Conservation (phyloP, 2,797 vertebrate species). For the Sebastes iracundus region DNA sequence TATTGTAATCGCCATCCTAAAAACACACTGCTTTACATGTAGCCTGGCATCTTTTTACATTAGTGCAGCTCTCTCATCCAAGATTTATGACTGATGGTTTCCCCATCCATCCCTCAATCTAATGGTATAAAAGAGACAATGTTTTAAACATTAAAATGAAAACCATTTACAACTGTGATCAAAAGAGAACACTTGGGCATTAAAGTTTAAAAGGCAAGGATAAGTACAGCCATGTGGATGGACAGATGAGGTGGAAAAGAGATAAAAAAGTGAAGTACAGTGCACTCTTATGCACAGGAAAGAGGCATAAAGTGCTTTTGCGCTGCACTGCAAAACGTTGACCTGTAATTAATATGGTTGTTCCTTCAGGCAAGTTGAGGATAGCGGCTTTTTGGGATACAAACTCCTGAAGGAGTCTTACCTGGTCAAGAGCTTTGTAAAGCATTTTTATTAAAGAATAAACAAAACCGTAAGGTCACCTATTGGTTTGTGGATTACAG, state of each 20-base stretch:
- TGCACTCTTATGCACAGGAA: constrained; percentile 75
- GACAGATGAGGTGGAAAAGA: constrained; percentile 78
- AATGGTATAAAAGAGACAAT: constrained; percentile 96
- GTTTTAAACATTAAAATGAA: constrained; percentile 99
- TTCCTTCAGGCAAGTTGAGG: constrained; percentile 67
- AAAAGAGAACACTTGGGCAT: constrained; percentile 94
- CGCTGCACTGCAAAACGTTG: constrained; percentile 81
- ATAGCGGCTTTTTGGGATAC: constrained; percentile 72
- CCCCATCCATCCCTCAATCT: constrained; percentile 86
- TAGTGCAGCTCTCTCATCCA: constrained; percentile 91
- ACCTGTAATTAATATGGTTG: constrained; percentile 85
- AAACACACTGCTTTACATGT: constrained; percentile 91
- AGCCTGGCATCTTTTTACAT: constrained; percentile 95
- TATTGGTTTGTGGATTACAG: no score
- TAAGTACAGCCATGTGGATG: constrained; percentile 86
- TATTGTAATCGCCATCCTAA: constrained; percentile 92
- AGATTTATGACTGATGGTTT: constrained; percentile 94
- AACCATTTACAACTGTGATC: constrained; percentile 98
- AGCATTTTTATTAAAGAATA: constrained; percentile 48
- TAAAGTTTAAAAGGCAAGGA: constrained; percentile 92
- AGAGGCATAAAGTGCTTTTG: constrained; percentile 82
- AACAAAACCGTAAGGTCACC: background rate
- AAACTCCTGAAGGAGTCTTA: constrained; percentile 71
- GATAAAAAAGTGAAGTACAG: constrained; percentile 73
- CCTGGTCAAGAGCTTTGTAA: constrained; percentile 60